These are phyloP conservation scores for Gymnobelideus leadbeateri DNA, from an alignment of 2,113 vertebrate species.

Conservation along the genomic window DNA sequence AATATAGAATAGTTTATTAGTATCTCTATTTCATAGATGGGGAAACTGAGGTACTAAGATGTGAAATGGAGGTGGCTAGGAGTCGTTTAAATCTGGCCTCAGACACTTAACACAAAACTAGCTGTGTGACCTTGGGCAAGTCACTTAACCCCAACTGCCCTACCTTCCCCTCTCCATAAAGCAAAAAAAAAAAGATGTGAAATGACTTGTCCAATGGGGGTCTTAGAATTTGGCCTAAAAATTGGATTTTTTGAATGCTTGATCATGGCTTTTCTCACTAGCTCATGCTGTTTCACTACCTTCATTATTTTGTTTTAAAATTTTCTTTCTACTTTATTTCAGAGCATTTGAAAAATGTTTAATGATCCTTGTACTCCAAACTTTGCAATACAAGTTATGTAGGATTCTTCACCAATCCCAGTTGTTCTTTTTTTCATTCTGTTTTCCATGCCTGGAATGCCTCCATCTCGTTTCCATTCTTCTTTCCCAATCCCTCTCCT, in stretches of 20 bases:
- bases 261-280: conserved; percentile 31
- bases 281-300: neutral
- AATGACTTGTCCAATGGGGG: conserved; percentile 20
- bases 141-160: too few species aligned
- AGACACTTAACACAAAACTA: too few species aligned
- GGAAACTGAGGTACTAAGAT: conserved; percentile 47
- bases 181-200: conserved; percentile 14
- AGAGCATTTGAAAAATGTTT: conserved; percentile 40
- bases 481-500: neutral
- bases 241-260: conserved; percentile 12
- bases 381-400: conserved; percentile 31
- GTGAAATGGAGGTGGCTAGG: neutral
- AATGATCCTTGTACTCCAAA: conserved; percentile 39
- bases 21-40: conserved; percentile 44
- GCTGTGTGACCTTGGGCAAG: too few species aligned
- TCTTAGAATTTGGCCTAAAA: conserved; percentile 7
- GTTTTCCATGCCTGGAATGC: neutral
- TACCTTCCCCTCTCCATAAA: too few species aligned
- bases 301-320: conserved; percentile 49
- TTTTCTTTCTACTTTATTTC: conserved; percentile 41
- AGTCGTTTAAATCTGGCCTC: too few species aligned
- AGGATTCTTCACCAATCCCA: neutral
- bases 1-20: conserved; percentile 18
- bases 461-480: neutral
- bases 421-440: conserved; percentile 3